Conservation (phyloP, 1,140 invertebrate genomes). For the Nylanderia fulva region DNA sequence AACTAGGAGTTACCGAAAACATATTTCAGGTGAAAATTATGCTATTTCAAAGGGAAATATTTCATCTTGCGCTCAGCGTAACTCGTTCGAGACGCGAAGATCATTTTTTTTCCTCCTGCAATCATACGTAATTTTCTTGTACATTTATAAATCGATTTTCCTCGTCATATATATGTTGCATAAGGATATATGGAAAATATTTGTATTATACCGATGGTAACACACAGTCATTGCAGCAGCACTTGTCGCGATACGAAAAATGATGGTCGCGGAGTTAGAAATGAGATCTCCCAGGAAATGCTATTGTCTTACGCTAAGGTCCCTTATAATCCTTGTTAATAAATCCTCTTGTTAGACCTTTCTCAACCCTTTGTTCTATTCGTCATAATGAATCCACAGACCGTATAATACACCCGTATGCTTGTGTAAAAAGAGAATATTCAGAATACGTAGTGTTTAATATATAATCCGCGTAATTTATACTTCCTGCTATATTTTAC, state of each 20-base stretch:
- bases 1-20: not conserved
- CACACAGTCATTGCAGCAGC: conserved; percentile 9
- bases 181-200: conserved; percentile 2
- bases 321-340: conserved; percentile 56
- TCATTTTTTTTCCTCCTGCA: too few relatives aligned
- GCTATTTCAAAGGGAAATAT: not conserved
- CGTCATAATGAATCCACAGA: conserved; percentile 49
- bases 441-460: conserved; percentile 29
- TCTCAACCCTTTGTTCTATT: conserved; percentile 46
- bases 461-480: conserved; percentile 26
- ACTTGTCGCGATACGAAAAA: conserved; percentile 39
- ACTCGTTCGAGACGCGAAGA: not conserved
- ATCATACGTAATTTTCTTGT: too few relatives aligned
- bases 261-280: conserved; percentile 33
- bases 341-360: conserved; percentile 54
- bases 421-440: conserved; percentile 28
- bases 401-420: conserved; percentile 24
- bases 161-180: not conserved
- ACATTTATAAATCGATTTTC: not conserved
- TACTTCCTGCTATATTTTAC: conserved; percentile 21
- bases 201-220: conserved; percentile 16
- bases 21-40: not conserved
- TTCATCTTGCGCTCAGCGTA: not conserved
- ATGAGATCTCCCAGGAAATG: conserved; percentile 50
- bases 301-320: conserved; percentile 49